Conservation (phyloP, 1,140 invertebrate species). For the Eubasilissa regina region DNA sequence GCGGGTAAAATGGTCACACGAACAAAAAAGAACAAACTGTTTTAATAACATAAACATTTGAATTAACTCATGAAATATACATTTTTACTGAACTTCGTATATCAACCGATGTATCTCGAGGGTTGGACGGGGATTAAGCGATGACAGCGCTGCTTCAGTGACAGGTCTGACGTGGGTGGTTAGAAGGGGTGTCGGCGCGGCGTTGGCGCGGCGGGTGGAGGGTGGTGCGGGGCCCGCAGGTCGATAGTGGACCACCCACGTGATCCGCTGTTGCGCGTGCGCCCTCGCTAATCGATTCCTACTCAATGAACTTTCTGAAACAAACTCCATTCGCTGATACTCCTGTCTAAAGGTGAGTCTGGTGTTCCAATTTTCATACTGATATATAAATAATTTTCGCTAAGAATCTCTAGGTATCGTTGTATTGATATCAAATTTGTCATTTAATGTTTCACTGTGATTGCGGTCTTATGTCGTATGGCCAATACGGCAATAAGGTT, state of each 20-base stretch:
- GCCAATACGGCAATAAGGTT: no score
- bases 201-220: conserved; percentile 5
- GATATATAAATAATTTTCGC: no score
- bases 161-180: conserved; percentile 17
- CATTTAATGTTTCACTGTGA: no score
- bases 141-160: conserved; percentile 16
- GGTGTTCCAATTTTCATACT: no score
- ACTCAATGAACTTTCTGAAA: conserved; percentile 50
- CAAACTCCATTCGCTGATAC: conserved; percentile 51
- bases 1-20: background rate
- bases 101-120: conserved; percentile 3
- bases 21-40: background rate
- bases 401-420: no score
- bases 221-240: conserved; percentile 30
- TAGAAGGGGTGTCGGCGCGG: conserved; percentile 18
- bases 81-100: background rate
- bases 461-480: no score
- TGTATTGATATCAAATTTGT: no score
- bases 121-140: background rate
- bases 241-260: conserved; percentile 55
- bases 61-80: background rate
- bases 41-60: background rate
- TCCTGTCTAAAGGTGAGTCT: conserved; percentile 51
- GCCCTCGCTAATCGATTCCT: conserved; percentile 53
- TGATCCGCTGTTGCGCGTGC: conserved; percentile 49